phyloP scores from a whole-genome alignment of 2,113 vertebrate genomes.

The Bagarius yarrelli region DNA sequence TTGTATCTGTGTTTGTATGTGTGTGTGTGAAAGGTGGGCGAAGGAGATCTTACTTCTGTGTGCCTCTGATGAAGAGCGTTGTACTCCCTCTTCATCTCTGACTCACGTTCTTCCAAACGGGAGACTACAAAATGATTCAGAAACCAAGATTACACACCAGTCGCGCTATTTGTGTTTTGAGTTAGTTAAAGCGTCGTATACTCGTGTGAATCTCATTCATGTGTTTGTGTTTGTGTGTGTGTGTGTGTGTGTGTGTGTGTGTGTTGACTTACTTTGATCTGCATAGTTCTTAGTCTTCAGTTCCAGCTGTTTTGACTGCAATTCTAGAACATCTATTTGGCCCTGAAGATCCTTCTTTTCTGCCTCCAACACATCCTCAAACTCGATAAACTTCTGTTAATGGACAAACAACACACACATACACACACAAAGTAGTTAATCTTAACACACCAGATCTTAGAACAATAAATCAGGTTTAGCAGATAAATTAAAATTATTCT shows the following conservation, averaged over 20 bases:
- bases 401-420: slow-evolving; percentile 19
- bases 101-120: slow-evolving; percentile 91
- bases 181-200: background rate
- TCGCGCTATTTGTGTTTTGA: background rate
- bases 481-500: background rate
- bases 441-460: background rate
- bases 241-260: slow-evolving; percentile 2
- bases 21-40: background rate
- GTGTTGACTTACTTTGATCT: slow-evolving; percentile 78
- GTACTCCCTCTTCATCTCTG: slow-evolving; percentile 98
- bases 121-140: slow-evolving; percentile 73
- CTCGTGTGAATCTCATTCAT: too few relatives aligned
- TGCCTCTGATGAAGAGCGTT: slow-evolving; percentile 95
- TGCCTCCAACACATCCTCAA: slow-evolving; percentile 94
- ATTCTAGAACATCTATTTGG: slow-evolving; percentile 89
- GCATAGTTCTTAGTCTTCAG: slow-evolving; percentile 94
- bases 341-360: slow-evolving; percentile 96
- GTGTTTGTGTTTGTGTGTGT: background rate
- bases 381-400: slow-evolving; percentile 95
- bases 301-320: slow-evolving; percentile 92
- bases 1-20: background rate
- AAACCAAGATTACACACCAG: background rate
- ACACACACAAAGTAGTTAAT: background rate
- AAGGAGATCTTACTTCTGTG: slow-evolving; percentile 77
- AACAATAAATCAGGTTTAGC: background rate